phyloP scores from a whole-genome alignment of 30 jellyfish, hydroid and myxozoan species.

The Pelagia noctiluca region DNA sequence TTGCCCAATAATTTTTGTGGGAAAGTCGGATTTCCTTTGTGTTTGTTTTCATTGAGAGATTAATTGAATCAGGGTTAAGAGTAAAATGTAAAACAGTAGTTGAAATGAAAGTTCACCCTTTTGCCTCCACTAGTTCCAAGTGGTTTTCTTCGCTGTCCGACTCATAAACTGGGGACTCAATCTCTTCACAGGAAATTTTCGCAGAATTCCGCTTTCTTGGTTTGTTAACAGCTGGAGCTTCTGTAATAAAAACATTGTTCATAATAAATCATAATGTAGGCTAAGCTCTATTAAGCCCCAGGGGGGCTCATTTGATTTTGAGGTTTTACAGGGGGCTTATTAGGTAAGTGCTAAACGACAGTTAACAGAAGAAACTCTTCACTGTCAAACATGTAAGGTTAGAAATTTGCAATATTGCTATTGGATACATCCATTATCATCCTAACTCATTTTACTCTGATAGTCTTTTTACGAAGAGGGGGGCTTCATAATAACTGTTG shows the following conservation, averaged over 20 bases:
- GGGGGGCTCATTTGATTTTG: background rate
- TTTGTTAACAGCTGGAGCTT: conserved; percentile 59
- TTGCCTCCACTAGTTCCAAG: background rate
- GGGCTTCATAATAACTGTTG: no score
- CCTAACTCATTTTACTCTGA: no score
- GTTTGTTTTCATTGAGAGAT: background rate
- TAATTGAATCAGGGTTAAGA: no score
- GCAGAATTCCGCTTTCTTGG: conserved; percentile 42
- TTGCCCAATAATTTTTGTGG: no score
- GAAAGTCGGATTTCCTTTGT: background rate
- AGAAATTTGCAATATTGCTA: no score
- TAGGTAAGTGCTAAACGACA: background rate
- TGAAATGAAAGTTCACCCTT: background rate
- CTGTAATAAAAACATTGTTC: background rate
- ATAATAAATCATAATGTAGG: background rate
- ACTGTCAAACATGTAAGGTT: no score
- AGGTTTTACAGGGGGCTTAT: no score
- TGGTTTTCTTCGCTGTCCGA: conserved; percentile 48
- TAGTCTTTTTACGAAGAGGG: no score
- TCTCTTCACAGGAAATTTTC: conserved; percentile 39
- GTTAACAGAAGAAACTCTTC: background rate
- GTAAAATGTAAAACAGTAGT: background rate
- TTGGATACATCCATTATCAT: no score
- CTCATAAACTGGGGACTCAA: no score
- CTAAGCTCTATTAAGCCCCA: background rate